Evolutionary conservation across 2,888 invertebrate species (phyloP), one percentile per base, ranked within the genome.

Genomic region (Andrena bicolor): DNA sequence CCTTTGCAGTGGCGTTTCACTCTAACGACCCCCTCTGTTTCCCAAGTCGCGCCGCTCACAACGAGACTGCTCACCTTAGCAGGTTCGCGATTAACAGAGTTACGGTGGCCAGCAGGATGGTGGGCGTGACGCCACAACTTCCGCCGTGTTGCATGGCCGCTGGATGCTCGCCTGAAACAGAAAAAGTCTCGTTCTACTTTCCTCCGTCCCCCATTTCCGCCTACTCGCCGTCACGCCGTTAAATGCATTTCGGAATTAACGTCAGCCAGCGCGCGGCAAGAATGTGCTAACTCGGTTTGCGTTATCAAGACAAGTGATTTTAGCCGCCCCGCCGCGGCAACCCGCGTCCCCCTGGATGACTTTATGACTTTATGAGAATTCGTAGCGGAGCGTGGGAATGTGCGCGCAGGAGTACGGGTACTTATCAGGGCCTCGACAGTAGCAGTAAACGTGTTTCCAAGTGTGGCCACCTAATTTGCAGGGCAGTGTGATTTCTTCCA

Each of bases 141-240:
- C 94, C 93, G 49, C 93, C 93, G 79, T 93, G 93, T 94, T 97
- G 97, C 97, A 97, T 97, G 51, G 97, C 97, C 76, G 97, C 97
- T 82, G 97, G 97, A 94, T 97, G 97, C 94, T 97, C 97, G 84
- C 97, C 97, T 97, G 94, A 65, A 92, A 89, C 83, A 69, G 48
- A 32, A 30, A 65, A 69, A 48, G 23, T 41, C 35, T 51, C 20
- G 26, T 56, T 48, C 63, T 5, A 66, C 26, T 30, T 41, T 61
- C 20, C 35, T n/a, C 53, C 35, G 20, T 28, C 26, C 48, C 48
- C 28, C 49, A 65, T 20, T 49, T 65, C 28, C 48, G 48, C 48
- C 16, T 48, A 16, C 48, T 16, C 26, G 56, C 56, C 32, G 51
- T 51, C 65, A 51, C 53, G 30, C 48, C 32, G 10, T 20, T 32